These are phyloP conservation scores for Sinosuthora webbiana DNA, from an alignment of 2,113 vertebrate genomes.

Conservation along the genomic window DNA sequence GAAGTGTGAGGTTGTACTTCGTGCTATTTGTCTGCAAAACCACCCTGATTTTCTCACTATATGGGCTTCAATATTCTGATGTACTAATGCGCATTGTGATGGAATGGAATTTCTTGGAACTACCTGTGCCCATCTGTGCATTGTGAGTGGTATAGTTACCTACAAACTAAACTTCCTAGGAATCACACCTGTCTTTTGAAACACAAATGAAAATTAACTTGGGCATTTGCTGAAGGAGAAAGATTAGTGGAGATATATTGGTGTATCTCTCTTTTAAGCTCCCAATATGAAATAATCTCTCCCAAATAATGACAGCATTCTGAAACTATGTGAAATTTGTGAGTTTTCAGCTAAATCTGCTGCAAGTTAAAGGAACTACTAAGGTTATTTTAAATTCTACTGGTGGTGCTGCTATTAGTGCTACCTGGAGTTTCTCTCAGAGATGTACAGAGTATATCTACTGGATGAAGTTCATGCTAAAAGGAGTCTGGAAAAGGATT, in stretches of 20 bases:
- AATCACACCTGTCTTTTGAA: background rate
- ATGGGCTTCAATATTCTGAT: background rate
- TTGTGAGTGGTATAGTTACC: background rate
- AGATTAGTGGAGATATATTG: background rate
- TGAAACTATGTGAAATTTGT: background rate
- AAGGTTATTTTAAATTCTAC: background rate
- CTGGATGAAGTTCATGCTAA: background rate
- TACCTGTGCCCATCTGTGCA: background rate
- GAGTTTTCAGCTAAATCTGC: background rate
- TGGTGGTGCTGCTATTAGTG: background rate
- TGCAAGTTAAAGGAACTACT: background rate
- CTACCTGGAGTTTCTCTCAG: background rate
- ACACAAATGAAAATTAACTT: background rate
- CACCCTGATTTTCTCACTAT: background rate
- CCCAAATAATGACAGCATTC: background rate
- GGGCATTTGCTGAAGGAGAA: background rate
- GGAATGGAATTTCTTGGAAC: background rate
- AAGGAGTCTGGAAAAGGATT: background rate
- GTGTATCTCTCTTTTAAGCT: background rate
- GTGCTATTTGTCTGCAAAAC: background rate
- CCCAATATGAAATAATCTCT: background rate
- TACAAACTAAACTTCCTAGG: background rate
- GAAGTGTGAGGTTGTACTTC: background rate
- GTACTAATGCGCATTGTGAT: background rate
- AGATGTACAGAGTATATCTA: background rate